Evolutionary conservation across 2,888 invertebrate species (phyloP), one percentile per base, ranked within the genome.

Genomic region (Exocentrus adspersus): DNA sequence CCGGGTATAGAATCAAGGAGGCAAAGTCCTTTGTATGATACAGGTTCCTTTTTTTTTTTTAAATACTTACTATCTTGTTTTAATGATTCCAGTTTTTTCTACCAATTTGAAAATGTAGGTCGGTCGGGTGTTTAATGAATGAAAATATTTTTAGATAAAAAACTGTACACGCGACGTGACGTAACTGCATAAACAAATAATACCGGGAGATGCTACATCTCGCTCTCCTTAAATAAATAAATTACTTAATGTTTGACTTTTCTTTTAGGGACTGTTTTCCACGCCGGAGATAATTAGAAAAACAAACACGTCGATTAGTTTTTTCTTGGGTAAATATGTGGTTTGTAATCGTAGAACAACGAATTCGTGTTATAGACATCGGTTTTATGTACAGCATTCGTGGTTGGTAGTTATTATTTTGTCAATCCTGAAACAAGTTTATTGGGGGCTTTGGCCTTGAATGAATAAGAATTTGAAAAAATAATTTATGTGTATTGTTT

Each of bases 291-390:
- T 37, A 37, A 37, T 37, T 37, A 37, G n/a, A 37, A 37, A 37
- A 37, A 48, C 16, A 45, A 20, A 48, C 14, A 28, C 28, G 7
- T 28, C 2, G 2, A 24, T 46, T 48, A 10, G 24, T 28, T 48
- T 28, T 16, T 24, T 16, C 12, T 28, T 48, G 28, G 28, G 28
- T 14, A 28, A 12, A 50, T 37, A 37, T 37, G 37, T 37, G 5
- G 6, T n/a, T 37, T 37, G 62, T 65, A 65, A 65, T 65, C 59
- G 62, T 21, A 37, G 37, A n/a, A 37, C 37, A 37, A 37, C 37
- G 14, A 37, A 37, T 12, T 37, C n/a, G 37, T n/a, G n/a, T 57
- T 62, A 21, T 45, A 62, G 62, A 65, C 50, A 17, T 24, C 32
- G 57, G 43, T 52, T 32, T 37, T 37, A 37, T 37, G 1, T n/a